Conservation (phyloP, 2,888 invertebrate species). For the Empis stercorea region DNA sequence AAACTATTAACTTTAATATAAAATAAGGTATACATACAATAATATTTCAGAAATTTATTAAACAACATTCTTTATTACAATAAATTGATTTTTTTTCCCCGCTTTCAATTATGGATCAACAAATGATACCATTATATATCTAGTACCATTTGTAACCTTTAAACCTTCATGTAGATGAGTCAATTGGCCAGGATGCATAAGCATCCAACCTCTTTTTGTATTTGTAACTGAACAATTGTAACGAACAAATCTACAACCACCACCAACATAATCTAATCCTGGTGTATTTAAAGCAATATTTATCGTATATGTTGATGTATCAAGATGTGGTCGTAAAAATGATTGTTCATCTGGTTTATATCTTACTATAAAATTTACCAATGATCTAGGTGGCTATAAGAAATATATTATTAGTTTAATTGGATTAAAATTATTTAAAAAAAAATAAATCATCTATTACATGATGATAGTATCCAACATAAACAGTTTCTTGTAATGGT, state of each 20-base stretch:
- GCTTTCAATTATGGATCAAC: conserved; percentile 90
- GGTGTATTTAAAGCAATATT: conserved; percentile 83
- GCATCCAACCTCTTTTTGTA: conserved; percentile 75
- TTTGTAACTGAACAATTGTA: conserved; percentile 91
- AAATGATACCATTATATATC: conserved; percentile 98
- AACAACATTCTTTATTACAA: too few species aligned
- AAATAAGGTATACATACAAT: too few species aligned
- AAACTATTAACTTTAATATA: too few species aligned
- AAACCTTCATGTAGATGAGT: conserved; percentile 98
- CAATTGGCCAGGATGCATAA: conserved; percentile 94
- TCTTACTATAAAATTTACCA: conserved; percentile 97
- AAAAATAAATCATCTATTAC: conserved; percentile 47
- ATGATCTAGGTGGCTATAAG: conserved; percentile 69
- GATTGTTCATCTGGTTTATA: conserved; percentile 96
- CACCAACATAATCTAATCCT: conserved; percentile 72
- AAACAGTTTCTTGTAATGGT: conserved; percentile 83
- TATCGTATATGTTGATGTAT: conserved; percentile 95
- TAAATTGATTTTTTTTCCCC: too few species aligned
- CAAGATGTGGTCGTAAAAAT: conserved; percentile 87
- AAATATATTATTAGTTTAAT: conserved; percentile 5
- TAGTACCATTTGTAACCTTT: conserved; percentile 72
- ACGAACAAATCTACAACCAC: conserved; percentile 87
- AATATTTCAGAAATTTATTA: too few species aligned
- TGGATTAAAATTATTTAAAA: too few species aligned
- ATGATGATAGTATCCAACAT: conserved; percentile 79